phyloP scores from a whole-genome alignment of 2,888 invertebrate species.

The Imbricaverruca yamaguchii region DNA sequence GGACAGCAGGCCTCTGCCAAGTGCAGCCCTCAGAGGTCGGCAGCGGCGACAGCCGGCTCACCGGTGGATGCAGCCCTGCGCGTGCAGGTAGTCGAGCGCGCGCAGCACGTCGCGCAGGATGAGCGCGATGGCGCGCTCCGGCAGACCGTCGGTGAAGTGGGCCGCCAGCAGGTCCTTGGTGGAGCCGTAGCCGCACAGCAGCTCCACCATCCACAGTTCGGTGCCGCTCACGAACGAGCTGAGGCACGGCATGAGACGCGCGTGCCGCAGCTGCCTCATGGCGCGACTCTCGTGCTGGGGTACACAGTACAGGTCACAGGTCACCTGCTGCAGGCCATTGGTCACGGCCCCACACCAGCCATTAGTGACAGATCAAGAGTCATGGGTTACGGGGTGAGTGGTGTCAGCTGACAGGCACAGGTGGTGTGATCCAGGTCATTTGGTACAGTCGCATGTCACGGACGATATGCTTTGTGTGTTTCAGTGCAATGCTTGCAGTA shows the following conservation, averaged over 20 bases:
- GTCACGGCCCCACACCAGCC: constrained; percentile 41
- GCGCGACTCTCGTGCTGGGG: constrained; percentile 68
- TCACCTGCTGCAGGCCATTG: too few relatives aligned
- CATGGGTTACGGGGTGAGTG: not conserved
- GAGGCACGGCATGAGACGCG: constrained; percentile 65
- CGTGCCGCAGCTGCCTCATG: constrained; percentile 67
- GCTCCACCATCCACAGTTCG: constrained; percentile 70
- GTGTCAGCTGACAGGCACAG: not conserved
- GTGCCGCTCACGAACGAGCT: constrained; percentile 68
- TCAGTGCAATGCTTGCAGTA: too few relatives aligned
- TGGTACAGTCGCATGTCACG: not conserved
- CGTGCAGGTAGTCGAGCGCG: constrained; percentile 77
- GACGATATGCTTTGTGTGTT: not conserved
- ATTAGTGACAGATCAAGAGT: not conserved
- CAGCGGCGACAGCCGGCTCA: constrained; percentile 38
- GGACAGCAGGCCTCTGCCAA: too few relatives aligned
- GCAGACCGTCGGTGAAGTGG: constrained; percentile 67
- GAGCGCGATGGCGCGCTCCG: constrained; percentile 70
- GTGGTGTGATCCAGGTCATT: not conserved
- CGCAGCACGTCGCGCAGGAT: constrained; percentile 68
- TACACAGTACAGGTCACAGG: too few relatives aligned
- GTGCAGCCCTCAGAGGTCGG: too few relatives aligned
- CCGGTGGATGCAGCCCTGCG: constrained; percentile 77
- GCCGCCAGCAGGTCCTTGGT: constrained; percentile 66
- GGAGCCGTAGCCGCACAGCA: constrained; percentile 76